Conservation (phyloP, 2,888 invertebrate genomes). For the Podotricha telesiphe region DNA sequence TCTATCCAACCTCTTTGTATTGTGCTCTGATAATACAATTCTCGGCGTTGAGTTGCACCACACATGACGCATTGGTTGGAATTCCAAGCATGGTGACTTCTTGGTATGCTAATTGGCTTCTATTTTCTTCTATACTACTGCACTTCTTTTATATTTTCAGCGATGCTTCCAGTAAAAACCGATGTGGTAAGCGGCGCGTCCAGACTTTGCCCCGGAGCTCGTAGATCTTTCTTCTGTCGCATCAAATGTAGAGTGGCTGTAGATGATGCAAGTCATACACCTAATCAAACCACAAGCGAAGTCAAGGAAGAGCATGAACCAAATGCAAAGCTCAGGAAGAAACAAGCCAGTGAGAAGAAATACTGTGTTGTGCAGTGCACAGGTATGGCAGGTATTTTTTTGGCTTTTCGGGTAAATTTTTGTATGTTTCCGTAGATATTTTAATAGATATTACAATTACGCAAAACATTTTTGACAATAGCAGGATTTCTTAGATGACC, state of each 20-base stretch:
- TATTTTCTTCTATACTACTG: no score
- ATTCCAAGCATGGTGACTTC: no score
- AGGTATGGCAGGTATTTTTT: conserved; percentile 65
- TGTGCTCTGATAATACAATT: no score
- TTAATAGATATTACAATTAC: no score
- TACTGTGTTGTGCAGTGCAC: conserved; percentile 96
- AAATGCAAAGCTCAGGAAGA: conserved; percentile 85
- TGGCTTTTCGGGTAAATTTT: not conserved
- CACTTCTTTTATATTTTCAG: conserved; percentile 71
- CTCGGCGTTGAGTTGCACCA: no score
- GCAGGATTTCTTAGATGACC: no score
- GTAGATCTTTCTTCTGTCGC: conserved; percentile 96
- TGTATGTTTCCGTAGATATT: not conserved
- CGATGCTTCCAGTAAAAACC: conserved; percentile 95
- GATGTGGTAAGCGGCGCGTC: conserved; percentile 91
- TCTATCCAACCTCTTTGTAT: no score
- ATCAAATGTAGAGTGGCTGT: conserved; percentile 89
- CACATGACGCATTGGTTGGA: no score
- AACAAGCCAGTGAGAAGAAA: conserved; percentile 89
- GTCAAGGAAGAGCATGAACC: conserved; percentile 90
- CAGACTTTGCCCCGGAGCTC: conserved; percentile 92
- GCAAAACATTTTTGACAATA: no score
- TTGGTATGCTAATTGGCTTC: no score
- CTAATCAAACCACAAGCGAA: conserved; percentile 13
- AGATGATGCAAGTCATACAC: conserved; percentile 36